phyloP scores from a whole-genome alignment of 1,140 invertebrate genomes.

The Phocides pigmalion region DNA sequence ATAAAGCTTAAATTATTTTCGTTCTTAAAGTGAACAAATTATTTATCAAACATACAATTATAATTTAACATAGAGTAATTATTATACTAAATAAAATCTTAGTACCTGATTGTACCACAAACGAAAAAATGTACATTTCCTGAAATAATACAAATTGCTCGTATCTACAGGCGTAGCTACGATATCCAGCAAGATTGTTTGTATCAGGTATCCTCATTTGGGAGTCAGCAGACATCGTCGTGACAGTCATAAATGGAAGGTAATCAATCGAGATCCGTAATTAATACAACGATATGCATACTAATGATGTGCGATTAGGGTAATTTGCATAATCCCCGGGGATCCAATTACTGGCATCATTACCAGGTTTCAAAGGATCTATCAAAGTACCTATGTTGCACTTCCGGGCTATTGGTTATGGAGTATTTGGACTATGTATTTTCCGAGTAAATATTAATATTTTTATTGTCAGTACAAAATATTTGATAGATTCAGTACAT shows the following conservation, averaged over 20 bases:
- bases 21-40: too few species aligned
- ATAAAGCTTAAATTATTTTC: too few species aligned
- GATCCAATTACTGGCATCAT: slow-evolving; percentile 41
- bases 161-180: neutral
- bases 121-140: too few species aligned
- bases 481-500: too few species aligned
- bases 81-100: too few species aligned
- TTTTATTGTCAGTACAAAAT: too few species aligned
- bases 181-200: neutral
- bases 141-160: neutral
- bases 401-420: too few species aligned
- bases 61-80: too few species aligned
- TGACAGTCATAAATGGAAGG: slow-evolving; percentile 34
- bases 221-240: slow-evolving; percentile 20
- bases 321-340: slow-evolving; percentile 43
- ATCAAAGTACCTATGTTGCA: neutral
- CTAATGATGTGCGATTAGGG: slow-evolving; percentile 41
- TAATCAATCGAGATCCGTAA: slow-evolving; percentile 40
- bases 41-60: too few species aligned
- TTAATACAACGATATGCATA: slow-evolving; percentile 46
- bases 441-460: too few species aligned
- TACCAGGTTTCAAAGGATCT: slow-evolving; percentile 28
- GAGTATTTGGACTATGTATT: too few species aligned
- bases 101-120: too few species aligned
- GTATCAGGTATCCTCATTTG: slow-evolving; percentile 19